Evolutionary conservation across 2,113 vertebrate species (phyloP).

Genomic region (Triplophysa dalaica): DNA sequence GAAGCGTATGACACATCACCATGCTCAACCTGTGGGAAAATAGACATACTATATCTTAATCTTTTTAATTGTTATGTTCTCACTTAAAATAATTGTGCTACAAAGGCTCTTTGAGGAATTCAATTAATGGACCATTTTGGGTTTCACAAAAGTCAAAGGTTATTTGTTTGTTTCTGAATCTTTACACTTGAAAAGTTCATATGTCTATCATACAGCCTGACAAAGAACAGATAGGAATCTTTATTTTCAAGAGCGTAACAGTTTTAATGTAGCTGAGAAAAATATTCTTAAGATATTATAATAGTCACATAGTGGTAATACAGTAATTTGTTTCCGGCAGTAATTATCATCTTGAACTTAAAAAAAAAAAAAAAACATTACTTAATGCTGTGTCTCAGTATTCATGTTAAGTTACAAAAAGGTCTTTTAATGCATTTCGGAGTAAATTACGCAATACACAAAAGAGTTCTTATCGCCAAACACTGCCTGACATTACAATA

Average conservation of each 20-base stretch:
- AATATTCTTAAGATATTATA: too few relatives aligned
- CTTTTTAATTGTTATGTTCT: too few relatives aligned
- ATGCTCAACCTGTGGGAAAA: conserved; percentile 45
- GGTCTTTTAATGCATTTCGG: background rate
- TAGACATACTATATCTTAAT: background rate
- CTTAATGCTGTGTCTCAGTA: background rate
- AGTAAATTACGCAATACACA: background rate
- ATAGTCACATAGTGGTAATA: too few relatives aligned
- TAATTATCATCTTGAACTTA: background rate
- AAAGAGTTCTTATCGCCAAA: background rate
- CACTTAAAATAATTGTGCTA: too few relatives aligned
- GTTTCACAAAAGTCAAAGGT: too few relatives aligned
- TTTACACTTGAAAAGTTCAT: too few relatives aligned
- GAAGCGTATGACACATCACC: conserved; percentile 75
- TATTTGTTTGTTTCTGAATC: too few relatives aligned
- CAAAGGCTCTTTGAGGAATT: too few relatives aligned
- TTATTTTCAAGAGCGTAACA: background rate
- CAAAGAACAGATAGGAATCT: too few relatives aligned
- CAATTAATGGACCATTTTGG: too few relatives aligned
- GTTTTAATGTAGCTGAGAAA: background rate
- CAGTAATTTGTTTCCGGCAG: too few relatives aligned
- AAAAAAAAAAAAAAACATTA: background rate
- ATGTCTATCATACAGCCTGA: too few relatives aligned
- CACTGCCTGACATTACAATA: background rate
- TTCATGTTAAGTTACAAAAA: conserved; percentile 3